Conservation (phyloP, 2,797 vertebrate genomes). For the Falco columbarius region DNA sequence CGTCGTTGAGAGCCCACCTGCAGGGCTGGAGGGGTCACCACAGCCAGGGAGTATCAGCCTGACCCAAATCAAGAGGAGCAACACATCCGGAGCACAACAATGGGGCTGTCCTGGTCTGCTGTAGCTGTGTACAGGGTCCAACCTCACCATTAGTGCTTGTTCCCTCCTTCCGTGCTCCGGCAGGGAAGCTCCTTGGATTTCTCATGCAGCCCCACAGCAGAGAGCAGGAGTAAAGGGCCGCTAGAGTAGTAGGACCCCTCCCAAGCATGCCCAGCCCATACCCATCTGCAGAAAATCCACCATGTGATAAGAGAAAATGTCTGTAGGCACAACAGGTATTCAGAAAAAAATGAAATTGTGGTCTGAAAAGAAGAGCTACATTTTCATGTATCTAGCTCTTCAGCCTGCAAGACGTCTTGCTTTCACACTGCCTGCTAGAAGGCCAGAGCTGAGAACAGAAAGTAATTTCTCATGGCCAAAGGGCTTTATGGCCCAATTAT, state of each 20-base stretch:
- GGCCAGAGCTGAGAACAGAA: neutral
- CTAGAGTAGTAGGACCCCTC: neutral
- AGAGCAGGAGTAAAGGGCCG: neutral
- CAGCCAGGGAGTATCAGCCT: too few relatives aligned
- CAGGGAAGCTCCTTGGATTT: neutral
- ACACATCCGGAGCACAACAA: neutral
- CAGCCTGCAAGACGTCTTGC: neutral
- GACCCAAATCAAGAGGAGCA: neutral
- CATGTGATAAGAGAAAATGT: rapidly evolving
- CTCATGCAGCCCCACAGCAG: rapidly evolving
- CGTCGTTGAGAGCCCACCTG: neutral
- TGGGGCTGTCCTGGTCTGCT: neutral
- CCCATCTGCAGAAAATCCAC: neutral
- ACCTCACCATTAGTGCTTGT: rapidly evolving
- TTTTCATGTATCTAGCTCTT: neutral
- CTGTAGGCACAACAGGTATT: neutral
- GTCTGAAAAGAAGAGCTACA: neutral
- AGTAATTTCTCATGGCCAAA: neutral
- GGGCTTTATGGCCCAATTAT: neutral
- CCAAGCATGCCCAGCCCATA: neutral
- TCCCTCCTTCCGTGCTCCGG: rapidly evolving
- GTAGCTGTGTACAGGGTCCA: neutral
- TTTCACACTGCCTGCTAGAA: neutral
- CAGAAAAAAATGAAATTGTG: neutral
- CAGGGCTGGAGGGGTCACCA: too few relatives aligned